These are phyloP conservation scores for Phasia obesa DNA, from an alignment of 2,888 invertebrate genomes.

Conservation along the genomic window DNA sequence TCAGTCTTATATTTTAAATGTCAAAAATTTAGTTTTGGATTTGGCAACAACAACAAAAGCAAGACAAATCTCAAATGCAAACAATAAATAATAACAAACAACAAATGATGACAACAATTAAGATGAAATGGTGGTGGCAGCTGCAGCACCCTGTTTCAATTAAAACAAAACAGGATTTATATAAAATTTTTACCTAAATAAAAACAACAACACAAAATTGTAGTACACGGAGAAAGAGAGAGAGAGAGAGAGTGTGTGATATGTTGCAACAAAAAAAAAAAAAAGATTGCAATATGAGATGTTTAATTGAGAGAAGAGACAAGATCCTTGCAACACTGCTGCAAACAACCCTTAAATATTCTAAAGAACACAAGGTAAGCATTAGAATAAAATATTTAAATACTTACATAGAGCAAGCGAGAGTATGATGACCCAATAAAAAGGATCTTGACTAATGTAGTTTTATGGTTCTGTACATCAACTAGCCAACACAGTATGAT, in stretches of 20 bases:
- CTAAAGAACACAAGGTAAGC: constrained; percentile 4
- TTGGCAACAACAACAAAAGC: constrained; percentile 24
- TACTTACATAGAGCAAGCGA: constrained; percentile 8
- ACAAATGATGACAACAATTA: constrained; percentile 28
- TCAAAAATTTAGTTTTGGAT: constrained; percentile 24
- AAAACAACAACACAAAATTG: constrained; percentile 24
- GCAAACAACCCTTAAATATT: constrained; percentile 57
- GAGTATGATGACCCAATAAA: constrained; percentile 37
- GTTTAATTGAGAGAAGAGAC: constrained; percentile 14
- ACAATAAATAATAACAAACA: constrained; percentile 61
- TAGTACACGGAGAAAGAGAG: constrained; percentile 1
- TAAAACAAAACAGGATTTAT: constrained; percentile 69
- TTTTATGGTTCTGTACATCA: constrained; percentile 75
- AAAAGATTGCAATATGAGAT: constrained; percentile 20
- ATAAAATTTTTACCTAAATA: constrained; percentile 49
- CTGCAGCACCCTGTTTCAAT: constrained; percentile 71
- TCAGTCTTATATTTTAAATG: constrained; percentile 14
- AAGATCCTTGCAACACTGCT: constrained; percentile 34
- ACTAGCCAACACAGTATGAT: constrained; percentile 76
- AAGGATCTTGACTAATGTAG: constrained; percentile 66
- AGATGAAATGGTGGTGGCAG: constrained; percentile 67
- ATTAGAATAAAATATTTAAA: constrained; percentile 32
- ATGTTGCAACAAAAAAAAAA: constrained; percentile 37
- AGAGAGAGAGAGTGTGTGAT: constrained; percentile 58
- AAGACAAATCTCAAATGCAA: constrained; percentile 52